A percentile compares a stretch with the other conserved stretches of the same genome.
phyloP scores from a whole-genome alignment of 2,888 invertebrate species.

The Agelastica alni region DNA sequence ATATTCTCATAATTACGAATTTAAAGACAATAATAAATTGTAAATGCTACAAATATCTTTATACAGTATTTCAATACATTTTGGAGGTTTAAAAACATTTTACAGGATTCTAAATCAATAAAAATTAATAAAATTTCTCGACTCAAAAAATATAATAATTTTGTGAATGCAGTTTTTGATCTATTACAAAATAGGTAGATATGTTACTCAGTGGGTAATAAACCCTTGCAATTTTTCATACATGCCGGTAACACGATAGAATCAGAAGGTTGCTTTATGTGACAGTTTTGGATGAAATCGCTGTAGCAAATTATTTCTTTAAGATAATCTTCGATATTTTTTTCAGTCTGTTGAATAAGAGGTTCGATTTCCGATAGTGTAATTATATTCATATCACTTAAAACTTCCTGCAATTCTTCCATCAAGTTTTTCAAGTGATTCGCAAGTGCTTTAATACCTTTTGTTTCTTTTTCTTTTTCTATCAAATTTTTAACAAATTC shows the following conservation, averaged over 20 bases:
- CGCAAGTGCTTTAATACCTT: not conserved
- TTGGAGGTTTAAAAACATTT: too few relatives aligned
- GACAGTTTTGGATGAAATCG: slow-evolving; percentile 8
- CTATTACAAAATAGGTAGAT: too few relatives aligned
- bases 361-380: slow-evolving; percentile 3
- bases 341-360: slow-evolving; percentile 4
- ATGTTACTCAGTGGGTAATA: too few relatives aligned
- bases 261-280: slow-evolving; percentile 3
- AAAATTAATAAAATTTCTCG: too few relatives aligned
- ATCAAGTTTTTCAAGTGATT: not conserved
- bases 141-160: too few relatives aligned
- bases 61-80: too few relatives aligned
- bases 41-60: too few relatives aligned
- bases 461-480: slow-evolving; percentile 2
- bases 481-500: not conserved
- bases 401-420: not conserved
- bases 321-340: slow-evolving; percentile 5
- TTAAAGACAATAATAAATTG: too few relatives aligned
- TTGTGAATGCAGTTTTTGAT: too few relatives aligned
- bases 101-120: too few relatives aligned
- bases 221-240: too few relatives aligned
- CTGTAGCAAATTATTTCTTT: not conserved
- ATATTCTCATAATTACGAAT: too few relatives aligned
- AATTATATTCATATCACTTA: not conserved
- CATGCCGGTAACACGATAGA: not conserved